Percentiles rank a stretch among this genome's conserved stretches.
These are phyloP conservation scores for Chascanopsetta lugubris DNA, from an alignment of 2,113 vertebrate genomes.

Conservation along the genomic window DNA sequence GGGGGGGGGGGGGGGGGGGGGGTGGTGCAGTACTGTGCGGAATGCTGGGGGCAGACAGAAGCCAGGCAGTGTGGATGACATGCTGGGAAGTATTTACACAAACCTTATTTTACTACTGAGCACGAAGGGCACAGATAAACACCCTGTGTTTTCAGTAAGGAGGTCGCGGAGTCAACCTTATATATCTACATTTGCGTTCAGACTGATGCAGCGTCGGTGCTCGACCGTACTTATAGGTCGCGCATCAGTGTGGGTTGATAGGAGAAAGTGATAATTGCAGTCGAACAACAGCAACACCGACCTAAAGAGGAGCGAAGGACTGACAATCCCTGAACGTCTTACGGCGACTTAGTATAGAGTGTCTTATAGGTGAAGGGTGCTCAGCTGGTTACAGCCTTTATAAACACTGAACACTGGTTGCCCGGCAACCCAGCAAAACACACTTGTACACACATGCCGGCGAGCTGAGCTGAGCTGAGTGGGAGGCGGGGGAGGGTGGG, in stretches of 20 bases:
- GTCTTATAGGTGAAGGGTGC: constrained; percentile 12
- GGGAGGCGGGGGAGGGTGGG: constrained; percentile 20
- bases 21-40: too few relatives aligned
- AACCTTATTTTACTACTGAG: constrained; percentile 6
- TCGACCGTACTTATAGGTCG: background rate
- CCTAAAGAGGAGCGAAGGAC: background rate
- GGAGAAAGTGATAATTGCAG: background rate
- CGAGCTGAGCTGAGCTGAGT: constrained; percentile 35
- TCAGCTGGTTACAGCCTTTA: constrained; percentile 48
- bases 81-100: background rate
- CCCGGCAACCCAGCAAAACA: constrained; percentile 68
- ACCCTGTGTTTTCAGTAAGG: background rate
- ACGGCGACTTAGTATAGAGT: constrained; percentile 4
- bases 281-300: background rate
- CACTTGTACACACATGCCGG: constrained; percentile 63
- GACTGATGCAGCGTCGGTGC: too few relatives aligned
- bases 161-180: too few relatives aligned
- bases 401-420: constrained; percentile 38
- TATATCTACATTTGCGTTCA: too few relatives aligned
- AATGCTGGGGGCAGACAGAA: constrained; percentile 4
- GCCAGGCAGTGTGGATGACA: constrained; percentile 18
- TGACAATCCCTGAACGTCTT: background rate
- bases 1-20: too few relatives aligned
- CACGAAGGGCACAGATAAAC: background rate
- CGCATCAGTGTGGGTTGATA: background rate